A percentile compares a stretch with the other conserved stretches of the same genome.
These are phyloP conservation scores for Pristionchus exspectatus DNA, from an alignment of 2,888 invertebrate species.

Conservation along the genomic window DNA sequence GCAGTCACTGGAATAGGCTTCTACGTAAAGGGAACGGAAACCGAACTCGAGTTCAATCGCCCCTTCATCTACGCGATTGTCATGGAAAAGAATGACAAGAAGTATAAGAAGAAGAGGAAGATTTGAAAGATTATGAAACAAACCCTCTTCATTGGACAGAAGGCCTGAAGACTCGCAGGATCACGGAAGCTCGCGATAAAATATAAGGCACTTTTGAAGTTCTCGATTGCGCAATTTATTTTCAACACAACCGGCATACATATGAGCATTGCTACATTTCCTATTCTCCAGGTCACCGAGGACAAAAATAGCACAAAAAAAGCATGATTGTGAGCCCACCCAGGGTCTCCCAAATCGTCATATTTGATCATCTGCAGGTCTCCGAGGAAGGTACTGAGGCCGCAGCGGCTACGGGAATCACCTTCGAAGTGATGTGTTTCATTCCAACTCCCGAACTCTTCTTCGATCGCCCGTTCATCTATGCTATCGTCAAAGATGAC, in stretches of 20 bases:
- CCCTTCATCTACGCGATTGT: slow-evolving; percentile 10
- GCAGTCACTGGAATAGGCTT: neutral
- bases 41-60: neutral
- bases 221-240: no score
- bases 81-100: neutral
- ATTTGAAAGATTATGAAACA: neutral
- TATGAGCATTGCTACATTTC: no score
- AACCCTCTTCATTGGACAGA: neutral
- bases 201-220: no score
- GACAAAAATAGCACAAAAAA: no score
- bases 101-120: no score
- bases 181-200: neutral
- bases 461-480: slow-evolving; percentile 65
- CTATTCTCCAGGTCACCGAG: neutral
- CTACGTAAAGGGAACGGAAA: neutral
- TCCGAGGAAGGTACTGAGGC: slow-evolving; percentile 48
- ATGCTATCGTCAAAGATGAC: slow-evolving; percentile 52
- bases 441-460: slow-evolving; percentile 52
- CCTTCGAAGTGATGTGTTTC: neutral
- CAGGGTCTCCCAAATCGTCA: neutral
- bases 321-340: no score
- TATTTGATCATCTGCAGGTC: neutral
- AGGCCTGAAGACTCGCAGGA: neutral
- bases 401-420: slow-evolving; percentile 42
- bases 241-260: no score